These are phyloP conservation scores for Anarsia innoxiella DNA, from an alignment of 2,888 invertebrate species.

Conservation along the genomic window DNA sequence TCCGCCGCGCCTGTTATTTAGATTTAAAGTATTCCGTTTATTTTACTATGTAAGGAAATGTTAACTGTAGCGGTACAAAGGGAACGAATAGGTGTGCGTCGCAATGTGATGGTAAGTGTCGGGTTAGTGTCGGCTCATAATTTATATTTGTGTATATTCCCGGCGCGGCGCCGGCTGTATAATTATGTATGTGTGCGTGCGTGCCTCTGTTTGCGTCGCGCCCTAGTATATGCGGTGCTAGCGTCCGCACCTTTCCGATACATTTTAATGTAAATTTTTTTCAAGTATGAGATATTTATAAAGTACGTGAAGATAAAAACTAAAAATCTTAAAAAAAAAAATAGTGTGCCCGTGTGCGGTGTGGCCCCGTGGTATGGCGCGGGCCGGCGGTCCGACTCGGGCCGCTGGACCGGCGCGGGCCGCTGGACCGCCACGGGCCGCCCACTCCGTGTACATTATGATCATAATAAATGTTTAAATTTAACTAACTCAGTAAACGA, in stretches of 20 bases:
- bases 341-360: constrained; percentile 40
- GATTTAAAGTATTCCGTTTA: constrained; percentile 75
- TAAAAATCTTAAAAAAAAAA: constrained; percentile 55
- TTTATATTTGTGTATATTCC: constrained; percentile 53
- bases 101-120: constrained; percentile 57
- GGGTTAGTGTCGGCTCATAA: constrained; percentile 50
- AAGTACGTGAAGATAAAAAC: constrained; percentile 69
- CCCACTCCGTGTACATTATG: constrained; percentile 46
- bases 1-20: constrained; percentile 52
- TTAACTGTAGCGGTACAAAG: constrained; percentile 67
- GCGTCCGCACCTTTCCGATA: constrained; percentile 55
- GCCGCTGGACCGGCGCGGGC: constrained; percentile 17
- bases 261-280: constrained; percentile 72
- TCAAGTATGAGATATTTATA: constrained; percentile 73
- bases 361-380: constrained; percentile 13
- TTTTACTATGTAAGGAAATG: constrained; percentile 68
- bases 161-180: constrained; percentile 13
- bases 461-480: constrained; percentile 62
- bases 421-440: constrained; percentile 6
- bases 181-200: constrained; percentile 34
- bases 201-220: constrained; percentile 33
- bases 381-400: constrained; percentile 9
- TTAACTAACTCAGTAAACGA: constrained; percentile 67
- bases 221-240: constrained; percentile 35
- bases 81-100: constrained; percentile 64